Evolutionary conservation across 2,888 invertebrate genomes (phyloP).

Genomic region (Caenorhabditis sp.): DNA sequence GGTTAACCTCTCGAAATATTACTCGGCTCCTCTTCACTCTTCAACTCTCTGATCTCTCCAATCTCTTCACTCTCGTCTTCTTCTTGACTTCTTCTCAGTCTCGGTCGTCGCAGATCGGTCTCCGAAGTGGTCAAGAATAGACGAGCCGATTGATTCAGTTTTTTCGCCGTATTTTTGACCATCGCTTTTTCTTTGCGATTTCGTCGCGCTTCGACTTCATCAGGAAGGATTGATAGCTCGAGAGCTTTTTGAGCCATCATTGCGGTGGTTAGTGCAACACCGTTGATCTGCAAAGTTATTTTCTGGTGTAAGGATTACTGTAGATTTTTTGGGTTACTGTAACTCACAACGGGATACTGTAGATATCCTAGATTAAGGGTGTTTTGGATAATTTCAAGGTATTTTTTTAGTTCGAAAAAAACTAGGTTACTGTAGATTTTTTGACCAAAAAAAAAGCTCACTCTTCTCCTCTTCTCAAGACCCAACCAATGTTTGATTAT

Average conservation of each 20-base stretch:
- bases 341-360: no score
- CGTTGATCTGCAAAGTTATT: conserved; percentile 56
- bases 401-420: no score
- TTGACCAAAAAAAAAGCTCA: conserved; percentile 13
- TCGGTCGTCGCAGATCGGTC: conserved; percentile 22
- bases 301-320: no score
- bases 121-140: conserved; percentile 35
- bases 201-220: conserved; percentile 58
- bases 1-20: conserved; percentile 40
- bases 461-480: conserved; percentile 55
- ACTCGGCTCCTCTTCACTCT: conserved; percentile 23
- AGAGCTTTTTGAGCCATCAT: conserved; percentile 67
- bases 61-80: no score
- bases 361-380: no score
- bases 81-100: conserved; percentile 9
- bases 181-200: conserved; percentile 27
- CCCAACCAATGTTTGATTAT: conserved; percentile 68
- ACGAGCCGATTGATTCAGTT: conserved; percentile 25
- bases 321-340: no score
- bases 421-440: no score
- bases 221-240: conserved; percentile 66
- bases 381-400: no score
- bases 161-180: conserved; percentile 18
- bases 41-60: conserved; percentile 25
- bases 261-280: conserved; percentile 67